A percentile compares a stretch with the other conserved stretches of the same genome.
Conservation (phyloP, 2,113 vertebrate species). For the Falcunculus frontatus region DNA sequence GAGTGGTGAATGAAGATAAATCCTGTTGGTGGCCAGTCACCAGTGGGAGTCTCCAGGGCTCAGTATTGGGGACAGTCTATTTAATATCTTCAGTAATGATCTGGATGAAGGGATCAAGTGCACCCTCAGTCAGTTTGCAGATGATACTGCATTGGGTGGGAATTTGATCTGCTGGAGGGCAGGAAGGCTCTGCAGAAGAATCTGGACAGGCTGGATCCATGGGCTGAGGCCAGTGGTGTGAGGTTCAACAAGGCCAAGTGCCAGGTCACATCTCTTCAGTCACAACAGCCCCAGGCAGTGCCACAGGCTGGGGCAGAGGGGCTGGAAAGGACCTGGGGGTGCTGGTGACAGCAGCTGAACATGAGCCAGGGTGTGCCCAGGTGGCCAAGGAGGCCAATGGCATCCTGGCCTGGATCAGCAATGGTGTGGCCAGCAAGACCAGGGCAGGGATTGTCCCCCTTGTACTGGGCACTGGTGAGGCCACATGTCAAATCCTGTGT, state of each 20-base stretch:
- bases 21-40: background rate
- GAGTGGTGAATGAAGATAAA: background rate
- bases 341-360: background rate
- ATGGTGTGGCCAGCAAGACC: background rate
- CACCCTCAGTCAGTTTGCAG: background rate
- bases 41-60: background rate
- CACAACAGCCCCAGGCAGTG: background rate
- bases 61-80: fast-evolving
- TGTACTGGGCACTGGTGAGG: background rate
- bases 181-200: background rate
- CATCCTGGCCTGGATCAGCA: background rate
- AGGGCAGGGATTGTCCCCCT: background rate
- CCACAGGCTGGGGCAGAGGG: background rate
- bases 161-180: background rate
- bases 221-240: background rate
- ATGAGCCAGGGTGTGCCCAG: background rate
- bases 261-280: too few relatives aligned
- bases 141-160: fast-evolving
- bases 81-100: background rate
- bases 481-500: background rate
- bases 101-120: background rate
- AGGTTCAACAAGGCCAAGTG: background rate
- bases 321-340: background rate
- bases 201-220: background rate
- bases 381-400: background rate